A percentile compares a stretch with the other conserved stretches of the same genome.
These are phyloP conservation scores for Phylloscopus trochiloides DNA, from an alignment of 2,113 vertebrate species.

Conservation along the genomic window DNA sequence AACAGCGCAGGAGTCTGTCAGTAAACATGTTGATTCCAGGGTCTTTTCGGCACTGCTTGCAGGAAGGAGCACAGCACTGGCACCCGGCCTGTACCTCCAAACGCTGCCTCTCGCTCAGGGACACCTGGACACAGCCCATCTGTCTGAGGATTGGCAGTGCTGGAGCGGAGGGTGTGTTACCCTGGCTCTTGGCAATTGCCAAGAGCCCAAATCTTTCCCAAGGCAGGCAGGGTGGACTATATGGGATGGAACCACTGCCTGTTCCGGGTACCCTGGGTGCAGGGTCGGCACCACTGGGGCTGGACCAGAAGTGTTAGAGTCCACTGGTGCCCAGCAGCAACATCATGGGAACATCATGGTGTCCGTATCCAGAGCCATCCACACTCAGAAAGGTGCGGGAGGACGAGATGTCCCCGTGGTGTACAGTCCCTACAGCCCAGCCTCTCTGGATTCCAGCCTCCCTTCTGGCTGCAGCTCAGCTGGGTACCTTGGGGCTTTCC, in stretches of 20 bases:
- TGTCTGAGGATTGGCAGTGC: accelerated
- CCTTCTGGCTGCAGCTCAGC: neutral
- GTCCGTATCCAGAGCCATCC: accelerated
- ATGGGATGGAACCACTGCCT: neutral
- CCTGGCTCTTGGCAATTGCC: neutral
- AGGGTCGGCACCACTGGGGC: accelerated
- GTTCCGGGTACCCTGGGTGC: accelerated
- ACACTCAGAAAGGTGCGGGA: neutral
- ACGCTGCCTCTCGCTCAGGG: accelerated
- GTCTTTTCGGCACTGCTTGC: neutral
- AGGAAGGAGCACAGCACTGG: neutral
- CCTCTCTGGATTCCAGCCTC: neutral
- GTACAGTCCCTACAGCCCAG: neutral
- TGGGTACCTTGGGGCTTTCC: neutral
- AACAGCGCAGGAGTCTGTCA: constrained; percentile 54
- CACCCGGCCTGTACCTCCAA: neutral
- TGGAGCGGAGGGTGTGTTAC: accelerated
- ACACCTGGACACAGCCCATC: accelerated
- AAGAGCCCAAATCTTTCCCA: neutral
- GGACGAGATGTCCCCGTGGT: accelerated
- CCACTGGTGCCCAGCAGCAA: neutral
- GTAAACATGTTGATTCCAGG: constrained; percentile 64
- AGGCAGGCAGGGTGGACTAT: accelerated
- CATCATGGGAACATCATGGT: neutral
- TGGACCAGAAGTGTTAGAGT: accelerated